Conservation (phyloP, 2,113 vertebrate genomes). For the Hyaena hyaena region DNA sequence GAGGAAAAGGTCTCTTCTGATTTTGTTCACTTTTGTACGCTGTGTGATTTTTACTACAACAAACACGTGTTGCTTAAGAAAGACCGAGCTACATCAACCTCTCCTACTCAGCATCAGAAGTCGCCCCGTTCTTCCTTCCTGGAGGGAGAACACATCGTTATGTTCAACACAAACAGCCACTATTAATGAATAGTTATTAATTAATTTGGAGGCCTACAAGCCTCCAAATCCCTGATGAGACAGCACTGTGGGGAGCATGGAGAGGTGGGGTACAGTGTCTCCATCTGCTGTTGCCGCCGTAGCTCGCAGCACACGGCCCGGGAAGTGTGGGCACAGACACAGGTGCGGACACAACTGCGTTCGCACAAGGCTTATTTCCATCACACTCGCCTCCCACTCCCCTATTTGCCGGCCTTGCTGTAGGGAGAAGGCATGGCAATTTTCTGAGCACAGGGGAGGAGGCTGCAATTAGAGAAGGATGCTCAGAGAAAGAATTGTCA, state of each 20-base stretch:
- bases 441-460: neutral
- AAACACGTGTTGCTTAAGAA: neutral
- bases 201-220: neutral
- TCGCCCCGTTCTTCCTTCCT: neutral
- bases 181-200: neutral
- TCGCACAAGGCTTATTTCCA: neutral
- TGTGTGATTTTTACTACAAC: neutral
- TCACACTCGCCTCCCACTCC: neutral
- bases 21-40: neutral
- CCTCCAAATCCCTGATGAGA: neutral
- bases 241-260: neutral
- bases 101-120: neutral
- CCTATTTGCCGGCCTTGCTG: neutral
- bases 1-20: neutral
- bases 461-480: neutral
- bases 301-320: neutral
- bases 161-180: neutral
- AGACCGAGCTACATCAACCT: neutral
- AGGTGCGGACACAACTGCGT: neutral
- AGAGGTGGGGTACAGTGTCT: accelerated
- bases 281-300: neutral
- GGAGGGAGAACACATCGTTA: neutral
- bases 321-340: neutral
- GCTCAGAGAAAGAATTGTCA: neutral
- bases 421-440: neutral